phyloP scores from a whole-genome alignment of 1,140 invertebrate species.

The Eupristina koningsbergeri region DNA sequence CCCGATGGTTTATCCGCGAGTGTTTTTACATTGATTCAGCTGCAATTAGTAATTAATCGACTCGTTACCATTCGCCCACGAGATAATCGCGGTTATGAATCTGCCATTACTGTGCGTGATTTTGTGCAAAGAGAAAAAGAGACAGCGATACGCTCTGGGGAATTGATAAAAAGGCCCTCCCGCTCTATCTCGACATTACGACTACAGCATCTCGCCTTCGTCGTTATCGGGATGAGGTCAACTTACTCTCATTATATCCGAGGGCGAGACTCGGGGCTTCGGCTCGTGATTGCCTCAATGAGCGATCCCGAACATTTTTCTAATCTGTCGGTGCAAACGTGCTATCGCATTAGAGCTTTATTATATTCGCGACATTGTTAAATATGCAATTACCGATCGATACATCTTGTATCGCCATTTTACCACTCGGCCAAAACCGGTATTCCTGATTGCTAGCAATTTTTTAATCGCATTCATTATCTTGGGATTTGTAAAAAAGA shows the following conservation, averaged over 20 bases:
- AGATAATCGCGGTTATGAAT: not conserved
- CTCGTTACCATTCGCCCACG: not conserved
- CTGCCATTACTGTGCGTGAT: not conserved
- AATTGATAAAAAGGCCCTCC: conserved; percentile 25
- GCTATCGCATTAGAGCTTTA: not conserved
- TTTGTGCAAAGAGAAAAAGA: not conserved
- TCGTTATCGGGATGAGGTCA: conserved; percentile 10
- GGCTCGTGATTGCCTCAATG: conserved; percentile 10
- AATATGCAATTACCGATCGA: conserved; percentile 11
- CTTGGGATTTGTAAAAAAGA: not conserved
- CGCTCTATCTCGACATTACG: not conserved
- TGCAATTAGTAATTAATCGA: conserved; percentile 43
- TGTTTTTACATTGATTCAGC: conserved; percentile 24
- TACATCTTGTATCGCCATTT: not conserved
- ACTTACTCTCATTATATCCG: conserved; percentile 8
- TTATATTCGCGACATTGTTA: not conserved
- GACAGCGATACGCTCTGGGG: not conserved
- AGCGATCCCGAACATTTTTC: conserved; percentile 7
- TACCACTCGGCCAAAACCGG: not conserved
- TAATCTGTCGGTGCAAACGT: conserved; percentile 4
- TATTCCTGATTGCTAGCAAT: not conserved
- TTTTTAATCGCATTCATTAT: not conserved
- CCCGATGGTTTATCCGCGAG: not conserved
- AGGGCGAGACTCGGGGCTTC: conserved; percentile 6
- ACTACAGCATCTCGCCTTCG: not conserved